A percentile compares a stretch with the other conserved stretches of the same genome.
Conservation (phyloP, 2,888 invertebrate genomes). For the Xestia xanthographa region DNA sequence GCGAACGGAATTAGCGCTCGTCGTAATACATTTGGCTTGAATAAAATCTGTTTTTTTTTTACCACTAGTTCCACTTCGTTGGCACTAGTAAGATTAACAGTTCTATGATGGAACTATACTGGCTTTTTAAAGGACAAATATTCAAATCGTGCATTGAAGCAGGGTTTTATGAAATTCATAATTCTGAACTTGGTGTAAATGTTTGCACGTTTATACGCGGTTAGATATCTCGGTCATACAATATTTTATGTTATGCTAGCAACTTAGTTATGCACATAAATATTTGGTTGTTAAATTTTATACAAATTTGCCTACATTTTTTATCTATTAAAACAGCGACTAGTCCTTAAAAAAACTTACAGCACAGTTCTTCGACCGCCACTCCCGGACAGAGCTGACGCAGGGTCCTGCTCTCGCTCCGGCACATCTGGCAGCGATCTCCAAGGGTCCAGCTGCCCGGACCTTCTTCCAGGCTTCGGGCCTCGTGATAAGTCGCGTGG, state of each 20-base stretch:
- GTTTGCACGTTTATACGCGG: neutral
- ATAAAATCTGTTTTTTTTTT: too few species aligned
- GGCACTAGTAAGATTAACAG: too few species aligned
- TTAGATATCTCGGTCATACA: neutral
- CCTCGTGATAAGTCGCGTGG: conserved; percentile 79
- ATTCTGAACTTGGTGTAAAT: neutral
- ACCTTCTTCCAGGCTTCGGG: conserved; percentile 85
- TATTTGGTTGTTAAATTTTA: neutral
- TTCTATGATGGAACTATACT: too few species aligned
- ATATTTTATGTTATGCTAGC: neutral
- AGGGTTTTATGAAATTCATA: neutral
- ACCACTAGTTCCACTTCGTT: too few species aligned
- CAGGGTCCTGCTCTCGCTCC: conserved; percentile 86
- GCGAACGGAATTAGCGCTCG: neutral
- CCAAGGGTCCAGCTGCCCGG: conserved; percentile 83
- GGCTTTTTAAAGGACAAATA: neutral
- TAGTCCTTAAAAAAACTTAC: conserved; percentile 69
- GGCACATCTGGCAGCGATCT: conserved; percentile 85
- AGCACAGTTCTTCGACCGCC: conserved; percentile 84
- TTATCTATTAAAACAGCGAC: neutral
- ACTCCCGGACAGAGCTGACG: conserved; percentile 84
- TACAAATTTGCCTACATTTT: neutral
- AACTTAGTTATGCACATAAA: neutral
- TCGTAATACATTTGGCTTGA: neutral
- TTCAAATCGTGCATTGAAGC: neutral